Evolutionary conservation across 2,888 invertebrate species (phyloP).

Genomic region (Gisinianus flammeolus): DNA sequence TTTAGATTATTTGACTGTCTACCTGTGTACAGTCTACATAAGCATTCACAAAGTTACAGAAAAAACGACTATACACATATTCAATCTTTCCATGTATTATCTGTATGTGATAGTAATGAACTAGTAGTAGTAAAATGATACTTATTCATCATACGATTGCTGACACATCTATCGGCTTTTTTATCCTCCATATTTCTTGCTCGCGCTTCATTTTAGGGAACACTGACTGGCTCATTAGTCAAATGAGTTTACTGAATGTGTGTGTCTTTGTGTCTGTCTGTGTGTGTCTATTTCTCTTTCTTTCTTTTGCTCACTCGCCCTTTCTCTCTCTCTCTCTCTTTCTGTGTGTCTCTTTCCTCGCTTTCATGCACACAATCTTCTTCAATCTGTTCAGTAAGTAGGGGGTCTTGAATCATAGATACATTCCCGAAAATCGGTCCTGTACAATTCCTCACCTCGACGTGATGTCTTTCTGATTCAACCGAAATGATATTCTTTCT

Average conservation of each 20-base stretch:
- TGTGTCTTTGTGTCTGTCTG: constrained; percentile 22
- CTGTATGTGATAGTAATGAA: constrained; percentile 40
- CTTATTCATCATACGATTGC: constrained; percentile 33
- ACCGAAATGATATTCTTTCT: constrained; percentile 42
- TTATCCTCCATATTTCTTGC: constrained; percentile 40
- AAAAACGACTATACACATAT: neutral
- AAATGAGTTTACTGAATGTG: constrained; percentile 48
- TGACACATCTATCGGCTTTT: constrained; percentile 43
- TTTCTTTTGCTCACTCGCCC: neutral
- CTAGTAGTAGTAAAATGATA: constrained; percentile 34
- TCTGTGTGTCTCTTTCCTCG: neutral
- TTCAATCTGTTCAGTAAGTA: constrained; percentile 42
- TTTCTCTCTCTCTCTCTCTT: neutral
- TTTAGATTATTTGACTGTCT: neutral
- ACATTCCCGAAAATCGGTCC: constrained; percentile 50
- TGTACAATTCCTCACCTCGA: constrained; percentile 41
- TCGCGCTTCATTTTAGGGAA: constrained; percentile 38
- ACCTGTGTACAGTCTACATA: neutral
- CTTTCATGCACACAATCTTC: constrained; percentile 32
- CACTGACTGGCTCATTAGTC: constrained; percentile 52
- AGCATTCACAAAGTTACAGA: neutral
- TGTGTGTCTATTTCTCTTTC: constrained; percentile 19
- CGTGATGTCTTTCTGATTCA: constrained; percentile 46
- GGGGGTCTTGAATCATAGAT: constrained; percentile 43
- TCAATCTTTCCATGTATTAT: constrained; percentile 4